A percentile compares a stretch with the other conserved stretches of the same genome.
Evolutionary conservation across 1,140 invertebrate species (phyloP).

Genomic region (Eumaeus atala): DNA sequence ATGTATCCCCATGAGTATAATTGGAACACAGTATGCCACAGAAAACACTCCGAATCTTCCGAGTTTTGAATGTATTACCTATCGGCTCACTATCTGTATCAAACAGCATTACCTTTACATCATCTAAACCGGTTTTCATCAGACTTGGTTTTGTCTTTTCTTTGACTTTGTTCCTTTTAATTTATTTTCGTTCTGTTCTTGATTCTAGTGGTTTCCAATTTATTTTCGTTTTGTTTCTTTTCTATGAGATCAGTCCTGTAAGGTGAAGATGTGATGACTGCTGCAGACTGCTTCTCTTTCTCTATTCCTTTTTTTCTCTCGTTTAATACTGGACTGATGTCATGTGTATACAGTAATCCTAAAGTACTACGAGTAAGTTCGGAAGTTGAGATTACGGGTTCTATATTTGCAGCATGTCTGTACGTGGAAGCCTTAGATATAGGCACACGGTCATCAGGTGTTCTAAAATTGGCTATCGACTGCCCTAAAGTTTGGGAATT

Average conservation of each 20-base stretch:
- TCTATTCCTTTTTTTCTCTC: no score
- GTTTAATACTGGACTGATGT: no score
- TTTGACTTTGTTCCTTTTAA: conserved; percentile 16
- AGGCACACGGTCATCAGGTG: conserved; percentile 23
- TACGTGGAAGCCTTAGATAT: conserved; percentile 21
- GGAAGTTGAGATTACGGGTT: no score
- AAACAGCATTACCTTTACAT: conserved; percentile 19
- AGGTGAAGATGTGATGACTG: no score
- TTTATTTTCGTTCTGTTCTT: conserved; percentile 13
- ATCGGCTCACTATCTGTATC: conserved; percentile 21
- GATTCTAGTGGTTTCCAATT: no score
- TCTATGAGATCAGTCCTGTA: no score
- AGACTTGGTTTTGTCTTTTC: conserved; percentile 8
- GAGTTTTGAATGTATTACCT: conserved; percentile 16
- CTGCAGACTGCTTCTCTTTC: no score
- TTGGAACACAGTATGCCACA: conserved; percentile 24
- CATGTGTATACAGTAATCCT: no score
- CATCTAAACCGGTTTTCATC: background rate
- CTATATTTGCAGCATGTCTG: no score
- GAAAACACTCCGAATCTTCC: conserved; percentile 29
- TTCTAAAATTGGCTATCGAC: conserved; percentile 41
- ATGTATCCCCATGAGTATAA: conserved; percentile 23
- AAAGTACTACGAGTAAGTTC: no score
- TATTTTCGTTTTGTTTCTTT: conserved; percentile 21
- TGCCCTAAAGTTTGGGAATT: no score